Evolutionary conservation across 2,113 vertebrate species (phyloP), one percentile per base, ranked within the genome.

Genomic region (Pogona vitticeps): DNA sequence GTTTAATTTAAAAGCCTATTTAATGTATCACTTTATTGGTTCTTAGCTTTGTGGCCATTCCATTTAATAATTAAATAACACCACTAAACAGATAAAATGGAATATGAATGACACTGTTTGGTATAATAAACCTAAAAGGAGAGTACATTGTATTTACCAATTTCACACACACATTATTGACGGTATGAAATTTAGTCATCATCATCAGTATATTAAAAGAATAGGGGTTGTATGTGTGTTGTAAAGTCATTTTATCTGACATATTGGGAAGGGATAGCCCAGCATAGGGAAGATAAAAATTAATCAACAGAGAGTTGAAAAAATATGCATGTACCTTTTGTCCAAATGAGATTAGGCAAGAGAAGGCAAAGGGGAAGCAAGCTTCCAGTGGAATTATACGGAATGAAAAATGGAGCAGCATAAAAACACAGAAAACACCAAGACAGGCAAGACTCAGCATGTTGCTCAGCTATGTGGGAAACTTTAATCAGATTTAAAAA

Each of bases 41-140:
- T 72, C 36, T 59, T 23, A 42, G 36, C 31, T 42, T 33, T 59
- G 18, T 31, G 40, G 20, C 77, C 23, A n/a, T 61, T 72, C 68
- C 56, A 80, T 72, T 12, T 86, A 40, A 79, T 80, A 80, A 78
- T 80, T 71, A 71, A 80, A 23, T n/a, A 72, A 68, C 52, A n/a
- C 36, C 6, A 42, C 3, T 58, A 86, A 76, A 86, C 40, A 40
- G 71, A n/a, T 71, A 67, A 86, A 70, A 6, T 42, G 31, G 36
- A 79, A 18, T 10, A 71, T 26, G 21, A 72, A 61, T 61, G 40
- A 80, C 56, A 21, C 59, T 59, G 67, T 59, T 36, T 3, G 12
- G 6, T 33, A 12, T 61, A 59, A 42, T 42, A 61, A 13, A 86
- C 56, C 67, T 61, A 65, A 72, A 71, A 80, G 65, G 10, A 59